Evolutionary conservation across 37 sponge, comb jelly and placozoan genomes (phyloP).

Genomic region (Ianthella basta): DNA sequence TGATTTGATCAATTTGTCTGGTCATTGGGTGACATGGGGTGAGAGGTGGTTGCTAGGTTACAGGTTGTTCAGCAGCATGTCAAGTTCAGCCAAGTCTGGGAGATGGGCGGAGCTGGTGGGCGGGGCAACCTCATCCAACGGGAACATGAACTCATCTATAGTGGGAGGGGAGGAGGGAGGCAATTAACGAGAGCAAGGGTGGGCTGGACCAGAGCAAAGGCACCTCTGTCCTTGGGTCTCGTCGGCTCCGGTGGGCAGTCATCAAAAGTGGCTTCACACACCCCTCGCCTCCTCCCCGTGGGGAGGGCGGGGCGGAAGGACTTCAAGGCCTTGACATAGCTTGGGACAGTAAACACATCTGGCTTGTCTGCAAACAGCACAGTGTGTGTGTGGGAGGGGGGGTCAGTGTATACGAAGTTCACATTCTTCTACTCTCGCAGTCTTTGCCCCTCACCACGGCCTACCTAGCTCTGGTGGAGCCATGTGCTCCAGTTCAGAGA

Average conservation of each 20-base stretch:
- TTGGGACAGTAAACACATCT: neutral
- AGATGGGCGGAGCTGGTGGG: neutral
- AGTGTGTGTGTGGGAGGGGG: too few species aligned
- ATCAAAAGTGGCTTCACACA: neutral
- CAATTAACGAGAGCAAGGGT: too few species aligned
- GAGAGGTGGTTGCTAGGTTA: too few species aligned
- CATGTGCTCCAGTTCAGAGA: neutral
- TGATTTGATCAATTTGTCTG: too few species aligned
- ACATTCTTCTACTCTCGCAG: too few species aligned
- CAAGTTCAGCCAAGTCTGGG: conserved; percentile 14
- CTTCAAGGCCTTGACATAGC: neutral
- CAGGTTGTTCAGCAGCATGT: conserved; percentile 3
- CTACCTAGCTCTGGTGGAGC: neutral
- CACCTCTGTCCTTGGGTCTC: neutral
- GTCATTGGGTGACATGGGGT: too few species aligned
- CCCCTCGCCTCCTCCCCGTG: neutral
- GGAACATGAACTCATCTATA: too few species aligned
- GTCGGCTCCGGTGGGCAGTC: neutral
- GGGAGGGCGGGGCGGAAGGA: neutral
- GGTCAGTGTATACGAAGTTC: too few species aligned
- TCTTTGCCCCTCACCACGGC: too few species aligned
- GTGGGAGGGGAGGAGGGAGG: too few species aligned
- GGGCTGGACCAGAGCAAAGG: too few species aligned
- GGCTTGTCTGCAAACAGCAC: neutral
- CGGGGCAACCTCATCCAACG: too few species aligned